phyloP scores from a whole-genome alignment of 2,888 invertebrate genomes.

The Dorcus parallelipipedus region DNA sequence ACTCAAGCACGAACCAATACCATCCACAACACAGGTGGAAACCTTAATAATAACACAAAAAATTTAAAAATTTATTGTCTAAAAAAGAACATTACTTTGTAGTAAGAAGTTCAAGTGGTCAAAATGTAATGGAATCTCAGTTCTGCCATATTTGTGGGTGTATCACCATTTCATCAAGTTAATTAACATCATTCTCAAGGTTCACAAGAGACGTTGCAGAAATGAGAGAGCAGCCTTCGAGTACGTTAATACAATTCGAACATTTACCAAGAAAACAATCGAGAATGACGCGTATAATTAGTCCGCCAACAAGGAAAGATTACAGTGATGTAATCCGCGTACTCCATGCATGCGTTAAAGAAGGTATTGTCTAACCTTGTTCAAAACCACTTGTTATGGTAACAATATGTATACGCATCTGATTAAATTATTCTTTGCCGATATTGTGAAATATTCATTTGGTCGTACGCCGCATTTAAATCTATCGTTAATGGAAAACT shows the following conservation, averaged over 20 bases:
- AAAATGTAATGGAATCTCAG: too few relatives aligned
- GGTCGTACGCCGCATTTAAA: conserved; percentile 3
- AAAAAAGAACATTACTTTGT: too few relatives aligned
- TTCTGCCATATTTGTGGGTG: too few relatives aligned
- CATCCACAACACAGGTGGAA: conserved; percentile 4
- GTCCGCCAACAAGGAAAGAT: conserved; percentile 4
- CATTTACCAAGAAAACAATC: conserved; percentile 2
- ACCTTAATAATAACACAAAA: conserved; percentile 3
- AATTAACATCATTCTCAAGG: background rate
- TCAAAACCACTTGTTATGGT: conserved; percentile 27
- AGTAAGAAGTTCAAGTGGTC: too few relatives aligned
- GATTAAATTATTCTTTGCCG: conserved; percentile 14
- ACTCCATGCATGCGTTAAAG: background rate
- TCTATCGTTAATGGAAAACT: conserved; percentile 15
- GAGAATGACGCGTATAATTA: conserved; percentile 1
- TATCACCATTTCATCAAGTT: too few relatives aligned
- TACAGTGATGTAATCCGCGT: conserved; percentile 4
- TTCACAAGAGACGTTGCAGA: background rate
- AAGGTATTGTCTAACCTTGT: conserved; percentile 33
- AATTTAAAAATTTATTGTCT: background rate
- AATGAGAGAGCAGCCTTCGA: background rate
- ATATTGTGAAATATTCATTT: conserved; percentile 11
- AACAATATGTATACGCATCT: conserved; percentile 23
- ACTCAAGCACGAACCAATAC: conserved; percentile 7
- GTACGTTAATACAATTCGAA: conserved; percentile 2